phyloP scores from a whole-genome alignment of 1,140 invertebrate species.

The Trichonephila inaurata region DNA sequence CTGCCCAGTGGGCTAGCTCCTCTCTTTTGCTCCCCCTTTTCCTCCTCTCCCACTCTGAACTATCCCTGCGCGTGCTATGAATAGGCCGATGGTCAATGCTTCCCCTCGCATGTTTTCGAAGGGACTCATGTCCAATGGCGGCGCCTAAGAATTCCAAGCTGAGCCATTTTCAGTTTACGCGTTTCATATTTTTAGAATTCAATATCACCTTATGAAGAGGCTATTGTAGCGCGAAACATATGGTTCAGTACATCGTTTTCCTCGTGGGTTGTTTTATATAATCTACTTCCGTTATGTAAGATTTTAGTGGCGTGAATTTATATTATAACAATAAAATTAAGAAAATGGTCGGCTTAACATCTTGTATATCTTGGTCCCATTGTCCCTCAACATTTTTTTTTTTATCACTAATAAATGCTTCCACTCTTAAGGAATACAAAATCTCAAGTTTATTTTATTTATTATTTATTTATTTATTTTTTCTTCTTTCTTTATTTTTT shows the following conservation, averaged over 20 bases:
- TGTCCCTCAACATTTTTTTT: too few species aligned
- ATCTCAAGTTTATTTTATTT: too few species aligned
- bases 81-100: constrained; percentile 68
- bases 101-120: constrained; percentile 58
- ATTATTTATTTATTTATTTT: too few species aligned
- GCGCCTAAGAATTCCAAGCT: constrained; percentile 11
- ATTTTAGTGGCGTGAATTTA: too few species aligned
- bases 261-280: too few species aligned
- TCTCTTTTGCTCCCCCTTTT: constrained; percentile 63
- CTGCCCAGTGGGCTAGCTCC: constrained; percentile 68
- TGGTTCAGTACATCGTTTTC: not conserved
- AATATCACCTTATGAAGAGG: not conserved
- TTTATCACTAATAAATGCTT: too few species aligned
- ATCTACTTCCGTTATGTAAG: too few species aligned
- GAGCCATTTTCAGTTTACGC: constrained; percentile 58
- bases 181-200: constrained; percentile 22
- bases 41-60: constrained; percentile 33
- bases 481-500: too few species aligned
- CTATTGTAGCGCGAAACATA: not conserved
- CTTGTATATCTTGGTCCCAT: too few species aligned
- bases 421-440: too few species aligned
- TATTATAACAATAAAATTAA: too few species aligned
- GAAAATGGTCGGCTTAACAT: too few species aligned
- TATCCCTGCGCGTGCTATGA: constrained; percentile 76
- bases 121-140: constrained; percentile 64